Conservation (phyloP, 2,113 vertebrate species). For the Muntiacus reevesi region DNA sequence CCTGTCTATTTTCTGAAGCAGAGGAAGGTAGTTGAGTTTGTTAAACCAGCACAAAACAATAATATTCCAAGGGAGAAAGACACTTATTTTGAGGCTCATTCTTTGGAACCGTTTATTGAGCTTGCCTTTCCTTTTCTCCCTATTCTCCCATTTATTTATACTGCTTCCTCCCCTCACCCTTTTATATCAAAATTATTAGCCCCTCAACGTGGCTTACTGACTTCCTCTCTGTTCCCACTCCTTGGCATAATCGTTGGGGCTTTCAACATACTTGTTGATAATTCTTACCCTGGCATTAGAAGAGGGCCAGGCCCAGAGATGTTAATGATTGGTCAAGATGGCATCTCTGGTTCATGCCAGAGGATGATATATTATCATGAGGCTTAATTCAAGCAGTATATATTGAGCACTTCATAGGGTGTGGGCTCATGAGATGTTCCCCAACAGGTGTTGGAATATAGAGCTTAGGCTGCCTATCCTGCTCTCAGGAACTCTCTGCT, state of each 20-base stretch:
- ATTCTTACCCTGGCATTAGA: background rate
- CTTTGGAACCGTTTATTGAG: conserved; percentile 45
- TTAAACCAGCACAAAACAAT: conserved; percentile 63
- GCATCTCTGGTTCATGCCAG: background rate
- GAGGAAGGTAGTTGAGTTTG: conserved; percentile 45
- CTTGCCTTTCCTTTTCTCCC: background rate
- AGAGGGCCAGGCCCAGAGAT: background rate
- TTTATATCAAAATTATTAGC: background rate
- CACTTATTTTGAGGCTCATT: conserved; percentile 36
- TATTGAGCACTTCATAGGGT: background rate
- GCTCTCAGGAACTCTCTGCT: background rate
- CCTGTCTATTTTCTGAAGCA: conserved; percentile 68
- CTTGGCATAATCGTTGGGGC: background rate
- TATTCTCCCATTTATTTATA: background rate
- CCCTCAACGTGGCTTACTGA: background rate
- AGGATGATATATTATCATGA: background rate
- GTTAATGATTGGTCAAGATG: background rate
- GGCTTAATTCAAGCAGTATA: background rate
- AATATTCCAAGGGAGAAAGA: conserved; percentile 38
- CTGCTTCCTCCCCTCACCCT: background rate
- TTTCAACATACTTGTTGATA: background rate
- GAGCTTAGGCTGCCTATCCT: background rate
- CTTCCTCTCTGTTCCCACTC: background rate
- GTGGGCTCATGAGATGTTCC: background rate
- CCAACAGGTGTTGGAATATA: background rate